Evolutionary conservation across 2,113 vertebrate species (phyloP).

Genomic region (Tricholaema leucomelas): DNA sequence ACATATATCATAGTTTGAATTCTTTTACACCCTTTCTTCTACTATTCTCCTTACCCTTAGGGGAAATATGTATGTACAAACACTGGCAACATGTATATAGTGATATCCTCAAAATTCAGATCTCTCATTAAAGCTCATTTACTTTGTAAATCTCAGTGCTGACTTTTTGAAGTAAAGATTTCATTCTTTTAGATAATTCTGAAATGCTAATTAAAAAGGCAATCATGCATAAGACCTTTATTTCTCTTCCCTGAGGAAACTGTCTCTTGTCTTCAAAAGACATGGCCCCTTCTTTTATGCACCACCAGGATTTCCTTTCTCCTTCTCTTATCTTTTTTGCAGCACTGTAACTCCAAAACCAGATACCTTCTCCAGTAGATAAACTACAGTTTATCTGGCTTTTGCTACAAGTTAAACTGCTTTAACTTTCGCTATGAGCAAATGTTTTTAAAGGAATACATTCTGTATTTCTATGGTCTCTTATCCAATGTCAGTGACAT

Average conservation of each 20-base stretch:
- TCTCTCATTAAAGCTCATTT: slow-evolving; percentile 36
- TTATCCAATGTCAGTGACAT: not conserved
- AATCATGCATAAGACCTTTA: slow-evolving; percentile 25
- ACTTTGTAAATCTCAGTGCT: not conserved
- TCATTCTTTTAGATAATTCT: slow-evolving; percentile 33
- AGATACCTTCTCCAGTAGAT: not conserved
- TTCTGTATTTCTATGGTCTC: not conserved
- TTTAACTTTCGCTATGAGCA: not conserved
- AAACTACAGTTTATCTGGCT: slow-evolving; percentile 1
- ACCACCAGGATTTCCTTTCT: slow-evolving; percentile 27
- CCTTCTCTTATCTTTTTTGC: slow-evolving; percentile 16
- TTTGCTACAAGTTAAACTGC: not conserved
- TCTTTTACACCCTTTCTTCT: not conserved
- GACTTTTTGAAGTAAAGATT: slow-evolving; percentile 49
- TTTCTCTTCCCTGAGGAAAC: slow-evolving; percentile 42
- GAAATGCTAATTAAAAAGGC: slow-evolving; percentile 61
- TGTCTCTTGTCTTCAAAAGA: slow-evolving; percentile 39
- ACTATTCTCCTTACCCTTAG: not conserved
- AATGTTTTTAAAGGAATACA: not conserved
- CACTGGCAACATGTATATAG: not conserved
- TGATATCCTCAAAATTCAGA: slow-evolving; percentile 14
- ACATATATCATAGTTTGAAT: not conserved
- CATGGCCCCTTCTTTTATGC: not conserved
- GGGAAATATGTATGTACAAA: slow-evolving; percentile 23
- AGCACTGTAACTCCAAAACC: slow-evolving; percentile 10